phyloP scores from a whole-genome alignment of 2,888 invertebrate species.

The Pseudoips prasinana region DNA sequence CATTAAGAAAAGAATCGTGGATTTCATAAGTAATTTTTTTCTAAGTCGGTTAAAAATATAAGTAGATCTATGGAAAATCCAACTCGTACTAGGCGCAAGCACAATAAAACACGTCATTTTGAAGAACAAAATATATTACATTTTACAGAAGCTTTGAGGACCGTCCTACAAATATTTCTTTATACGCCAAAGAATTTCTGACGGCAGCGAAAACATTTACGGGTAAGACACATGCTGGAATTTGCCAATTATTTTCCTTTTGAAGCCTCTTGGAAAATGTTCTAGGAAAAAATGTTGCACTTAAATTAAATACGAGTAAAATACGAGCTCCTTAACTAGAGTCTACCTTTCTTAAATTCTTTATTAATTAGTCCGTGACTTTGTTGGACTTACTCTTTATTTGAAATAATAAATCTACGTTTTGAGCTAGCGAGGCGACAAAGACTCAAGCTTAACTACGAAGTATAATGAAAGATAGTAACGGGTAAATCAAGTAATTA shows the following conservation, averaged over 20 bases:
- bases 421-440: too few relatives aligned
- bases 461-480: too few relatives aligned
- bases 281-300: constrained; percentile 17
- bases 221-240: constrained; percentile 32
- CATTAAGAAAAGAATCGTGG: too few relatives aligned
- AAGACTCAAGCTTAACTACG: too few relatives aligned
- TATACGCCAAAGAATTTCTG: constrained; percentile 29
- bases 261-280: constrained; percentile 14
- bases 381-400: too few relatives aligned
- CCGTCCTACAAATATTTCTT: constrained; percentile 25
- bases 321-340: constrained; percentile 5
- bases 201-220: constrained; percentile 31
- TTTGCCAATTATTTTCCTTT: constrained; percentile 33
- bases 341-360: constrained; percentile 7
- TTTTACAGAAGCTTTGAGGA: constrained; percentile 26
- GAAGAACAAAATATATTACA: constrained; percentile 21
- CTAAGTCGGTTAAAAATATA: too few relatives aligned
- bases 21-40: too few relatives aligned
- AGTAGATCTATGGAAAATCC: too few relatives aligned
- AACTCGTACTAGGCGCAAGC: too few relatives aligned
- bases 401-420: too few relatives aligned
- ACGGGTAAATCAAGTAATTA: too few relatives aligned
- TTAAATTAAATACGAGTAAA: constrained; percentile 22
- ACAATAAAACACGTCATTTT: too few relatives aligned
- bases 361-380: not conserved